phyloP scores from a whole-genome alignment of 2,797 vertebrate genomes.

The Sarcophilus harrisii region DNA sequence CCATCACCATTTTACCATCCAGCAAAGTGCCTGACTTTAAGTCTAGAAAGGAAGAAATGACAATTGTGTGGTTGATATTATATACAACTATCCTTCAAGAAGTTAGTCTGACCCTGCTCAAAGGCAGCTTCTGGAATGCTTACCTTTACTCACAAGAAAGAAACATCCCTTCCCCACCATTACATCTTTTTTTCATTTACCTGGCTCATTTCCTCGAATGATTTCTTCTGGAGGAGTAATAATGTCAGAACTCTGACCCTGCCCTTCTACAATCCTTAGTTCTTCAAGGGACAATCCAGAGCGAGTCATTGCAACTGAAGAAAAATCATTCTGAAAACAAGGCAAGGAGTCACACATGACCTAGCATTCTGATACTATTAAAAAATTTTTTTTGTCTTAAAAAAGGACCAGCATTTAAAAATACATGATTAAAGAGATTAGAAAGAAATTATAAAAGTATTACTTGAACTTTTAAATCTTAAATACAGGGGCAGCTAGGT shows the following conservation, averaged over 20 bases:
- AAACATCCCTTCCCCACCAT: neutral
- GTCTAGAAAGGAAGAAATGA: slow-evolving; percentile 84
- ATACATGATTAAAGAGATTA: neutral
- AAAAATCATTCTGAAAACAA: slow-evolving; percentile 90
- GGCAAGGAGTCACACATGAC: neutral
- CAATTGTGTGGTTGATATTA: neutral
- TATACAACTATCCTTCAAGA: neutral
- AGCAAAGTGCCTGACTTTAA: slow-evolving; percentile 90
- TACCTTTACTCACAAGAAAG: neutral
- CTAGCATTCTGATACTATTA: neutral
- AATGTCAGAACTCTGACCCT: slow-evolving; percentile 96
- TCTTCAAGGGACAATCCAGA: slow-evolving; percentile 97
- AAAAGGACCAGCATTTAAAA: neutral
- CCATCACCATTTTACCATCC: slow-evolving; percentile 91
- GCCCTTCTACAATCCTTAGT: slow-evolving; percentile 97
- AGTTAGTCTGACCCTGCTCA: neutral
- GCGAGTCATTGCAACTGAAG: slow-evolving; percentile 91
- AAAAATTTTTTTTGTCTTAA: neutral
- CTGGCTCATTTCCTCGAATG: slow-evolving; percentile 93
- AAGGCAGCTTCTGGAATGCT: neutral
- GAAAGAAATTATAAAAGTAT: neutral
- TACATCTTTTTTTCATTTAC: slow-evolving; percentile 80
- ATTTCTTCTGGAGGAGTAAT: slow-evolving; percentile 96
- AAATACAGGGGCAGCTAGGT: no score
- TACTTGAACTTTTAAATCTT: neutral